phyloP scores from a whole-genome alignment of 2,113 vertebrate species.

The Myrmecobius fasciatus region DNA sequence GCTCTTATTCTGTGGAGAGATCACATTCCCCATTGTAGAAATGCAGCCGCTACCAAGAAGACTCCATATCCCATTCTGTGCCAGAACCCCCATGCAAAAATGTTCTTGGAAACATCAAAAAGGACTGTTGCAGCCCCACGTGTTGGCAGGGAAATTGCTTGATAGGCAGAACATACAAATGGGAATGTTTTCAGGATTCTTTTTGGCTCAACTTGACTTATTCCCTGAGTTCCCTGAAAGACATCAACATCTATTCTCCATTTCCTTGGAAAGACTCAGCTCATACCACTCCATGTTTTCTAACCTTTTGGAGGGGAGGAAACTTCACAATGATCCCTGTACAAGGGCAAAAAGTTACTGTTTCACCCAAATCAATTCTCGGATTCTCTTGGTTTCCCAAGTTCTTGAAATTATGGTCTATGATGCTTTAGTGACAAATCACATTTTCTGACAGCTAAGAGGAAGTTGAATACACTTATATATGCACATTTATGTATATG shows the following conservation, averaged over 20 bases:
- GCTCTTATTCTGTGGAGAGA: slow-evolving; percentile 8
- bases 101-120: slow-evolving; percentile 30
- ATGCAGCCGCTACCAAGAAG: not conserved
- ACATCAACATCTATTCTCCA: slow-evolving; percentile 21
- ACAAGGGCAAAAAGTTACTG: not conserved
- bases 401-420: not conserved
- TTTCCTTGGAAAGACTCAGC: slow-evolving; percentile 18
- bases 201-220: not conserved
- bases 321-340: not conserved
- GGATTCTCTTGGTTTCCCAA: not conserved
- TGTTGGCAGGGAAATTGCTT: slow-evolving; percentile 26
- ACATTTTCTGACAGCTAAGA: not conserved
- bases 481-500: too few relatives aligned
- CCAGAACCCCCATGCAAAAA: not conserved
- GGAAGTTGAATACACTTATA: not conserved
- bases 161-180: not conserved
- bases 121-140: not conserved
- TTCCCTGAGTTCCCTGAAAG: slow-evolving; percentile 36
- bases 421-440: not conserved
- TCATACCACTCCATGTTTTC: not conserved
- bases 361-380: not conserved
- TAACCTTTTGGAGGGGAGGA: not conserved
- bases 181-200: not conserved
- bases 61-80: not conserved
- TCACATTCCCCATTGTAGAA: slow-evolving; percentile 24